Evolutionary conservation across 2,797 vertebrate genomes (phyloP).

Genomic region (Poecilia picta): DNA sequence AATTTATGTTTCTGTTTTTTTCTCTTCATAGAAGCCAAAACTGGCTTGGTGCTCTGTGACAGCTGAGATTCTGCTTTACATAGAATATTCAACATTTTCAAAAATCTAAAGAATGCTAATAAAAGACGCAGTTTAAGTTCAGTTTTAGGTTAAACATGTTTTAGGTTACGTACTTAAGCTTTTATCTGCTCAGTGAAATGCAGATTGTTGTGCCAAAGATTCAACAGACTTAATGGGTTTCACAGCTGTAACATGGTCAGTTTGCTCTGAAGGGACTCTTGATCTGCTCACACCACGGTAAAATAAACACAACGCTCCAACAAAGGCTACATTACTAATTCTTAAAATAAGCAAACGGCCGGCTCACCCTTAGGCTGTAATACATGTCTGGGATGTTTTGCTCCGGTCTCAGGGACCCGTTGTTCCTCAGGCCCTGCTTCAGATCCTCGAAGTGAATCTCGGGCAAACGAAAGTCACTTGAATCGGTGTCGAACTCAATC

Average conservation of each 20-base stretch:
- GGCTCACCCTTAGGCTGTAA: constrained; percentile 86
- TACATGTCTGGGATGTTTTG: constrained; percentile 81
- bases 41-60: background rate
- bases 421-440: constrained; percentile 64
- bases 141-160: background rate
- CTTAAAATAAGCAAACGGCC: background rate
- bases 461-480: constrained; percentile 81
- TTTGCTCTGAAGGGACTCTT: background rate
- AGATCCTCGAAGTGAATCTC: constrained; percentile 76
- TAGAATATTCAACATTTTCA: background rate
- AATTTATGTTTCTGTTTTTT: background rate
- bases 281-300: background rate
- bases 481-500: constrained; percentile 84
- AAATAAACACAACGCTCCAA: background rate
- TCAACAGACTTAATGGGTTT: background rate
- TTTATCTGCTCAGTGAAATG: background rate
- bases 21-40: background rate
- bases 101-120: background rate
- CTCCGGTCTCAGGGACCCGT: constrained; percentile 60
- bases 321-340: background rate
- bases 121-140: background rate
- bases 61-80: background rate
- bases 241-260: background rate
- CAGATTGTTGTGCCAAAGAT: background rate
- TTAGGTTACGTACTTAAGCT: too few relatives aligned